phyloP scores from a whole-genome alignment of 2,888 invertebrate species.

The Hartigia nigra region DNA sequence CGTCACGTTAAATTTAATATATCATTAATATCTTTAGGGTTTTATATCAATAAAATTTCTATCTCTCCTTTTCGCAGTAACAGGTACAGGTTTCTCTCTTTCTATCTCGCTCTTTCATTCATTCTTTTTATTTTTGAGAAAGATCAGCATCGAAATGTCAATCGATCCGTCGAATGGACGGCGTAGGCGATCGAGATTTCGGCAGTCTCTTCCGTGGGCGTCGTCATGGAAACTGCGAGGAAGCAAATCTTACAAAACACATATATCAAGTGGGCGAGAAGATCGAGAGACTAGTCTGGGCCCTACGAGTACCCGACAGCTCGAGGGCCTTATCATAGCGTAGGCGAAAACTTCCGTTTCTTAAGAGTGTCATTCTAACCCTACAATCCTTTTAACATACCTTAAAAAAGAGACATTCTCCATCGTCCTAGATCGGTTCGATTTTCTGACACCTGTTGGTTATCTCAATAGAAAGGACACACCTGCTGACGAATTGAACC shows the following conservation, averaged over 20 bases:
- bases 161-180: slow-evolving; percentile 10
- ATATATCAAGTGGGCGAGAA: neutral
- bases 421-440: neutral
- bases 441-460: neutral
- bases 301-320: neutral
- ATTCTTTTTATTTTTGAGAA: slow-evolving; percentile 9
- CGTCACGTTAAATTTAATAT: neutral
- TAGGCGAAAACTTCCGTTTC: neutral
- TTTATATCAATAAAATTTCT: neutral
- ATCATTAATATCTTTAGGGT: neutral
- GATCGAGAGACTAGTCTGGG: neutral
- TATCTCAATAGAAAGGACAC: neutral
- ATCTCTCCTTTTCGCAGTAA: slow-evolving; percentile 12
- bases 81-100: slow-evolving; percentile 2
- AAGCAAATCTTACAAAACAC: neutral
- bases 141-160: neutral
- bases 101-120: slow-evolving; percentile 19
- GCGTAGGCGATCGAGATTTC: neutral
- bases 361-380: neutral
- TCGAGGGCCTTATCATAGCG: neutral
- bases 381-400: neutral
- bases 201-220: neutral
- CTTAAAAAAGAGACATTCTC: neutral
- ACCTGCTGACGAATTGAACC: neutral
- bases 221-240: neutral